These are phyloP conservation scores for Margaritifera margaritifera DNA, from an alignment of 2,888 invertebrate genomes.

Conservation along the genomic window DNA sequence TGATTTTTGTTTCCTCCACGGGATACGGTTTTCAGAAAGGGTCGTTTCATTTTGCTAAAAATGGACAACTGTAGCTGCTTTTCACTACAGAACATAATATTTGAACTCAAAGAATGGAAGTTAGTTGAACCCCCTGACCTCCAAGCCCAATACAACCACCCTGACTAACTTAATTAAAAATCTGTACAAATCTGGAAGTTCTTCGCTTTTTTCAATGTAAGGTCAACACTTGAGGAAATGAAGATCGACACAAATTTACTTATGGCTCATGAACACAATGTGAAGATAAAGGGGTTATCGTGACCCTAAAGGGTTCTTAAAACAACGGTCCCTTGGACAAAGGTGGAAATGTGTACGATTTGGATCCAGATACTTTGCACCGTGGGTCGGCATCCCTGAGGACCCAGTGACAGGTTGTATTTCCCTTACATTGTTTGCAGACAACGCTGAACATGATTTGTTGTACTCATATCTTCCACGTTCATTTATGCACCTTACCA, in stretches of 20 bases:
- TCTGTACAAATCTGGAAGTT: too few species aligned
- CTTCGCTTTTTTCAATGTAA: constrained; percentile 25
- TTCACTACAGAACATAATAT: too few species aligned
- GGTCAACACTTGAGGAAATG: constrained; percentile 52
- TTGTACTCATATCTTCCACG: not conserved
- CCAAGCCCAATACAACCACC: too few species aligned
- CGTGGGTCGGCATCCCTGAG: constrained; percentile 74
- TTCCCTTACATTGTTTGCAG: not conserved
- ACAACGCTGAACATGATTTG: not conserved
- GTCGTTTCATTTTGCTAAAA: too few species aligned
- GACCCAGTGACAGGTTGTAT: constrained; percentile 73
- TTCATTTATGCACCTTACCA: not conserved
- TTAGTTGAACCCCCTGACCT: too few species aligned
- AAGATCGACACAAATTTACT: constrained; percentile 54
- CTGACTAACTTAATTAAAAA: too few species aligned
- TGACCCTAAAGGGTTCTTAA: constrained; percentile 52
- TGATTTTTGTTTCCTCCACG: too few species aligned
- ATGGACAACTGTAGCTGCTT: too few species aligned
- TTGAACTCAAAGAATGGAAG: too few species aligned
- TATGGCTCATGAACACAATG: constrained; percentile 53
- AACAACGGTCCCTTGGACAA: constrained; percentile 32
- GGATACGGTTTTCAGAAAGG: too few species aligned
- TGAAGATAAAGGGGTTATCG: constrained; percentile 58
- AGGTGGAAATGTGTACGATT: constrained; percentile 65
- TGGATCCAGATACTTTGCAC: constrained; percentile 74